These are phyloP conservation scores for Cossypha polioptera DNA, from an alignment of 2,797 vertebrate genomes.

Conservation along the genomic window DNA sequence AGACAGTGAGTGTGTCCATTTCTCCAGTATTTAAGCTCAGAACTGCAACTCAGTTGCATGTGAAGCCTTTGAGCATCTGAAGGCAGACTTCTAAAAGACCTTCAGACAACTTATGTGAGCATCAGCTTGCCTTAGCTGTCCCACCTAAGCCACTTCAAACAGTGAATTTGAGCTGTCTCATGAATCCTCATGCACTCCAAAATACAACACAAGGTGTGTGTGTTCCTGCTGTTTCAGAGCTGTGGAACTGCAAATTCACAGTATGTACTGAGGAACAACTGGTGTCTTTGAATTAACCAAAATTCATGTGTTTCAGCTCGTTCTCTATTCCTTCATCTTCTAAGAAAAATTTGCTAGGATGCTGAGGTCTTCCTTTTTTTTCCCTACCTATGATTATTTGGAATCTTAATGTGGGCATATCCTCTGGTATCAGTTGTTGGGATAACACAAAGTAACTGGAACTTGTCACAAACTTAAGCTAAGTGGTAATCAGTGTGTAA, in stretches of 20 bases:
- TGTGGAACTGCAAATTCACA: neutral
- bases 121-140: neutral
- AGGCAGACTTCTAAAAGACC: neutral
- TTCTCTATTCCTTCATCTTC: neutral
- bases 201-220: accelerated
- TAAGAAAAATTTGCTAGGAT: neutral
- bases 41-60: neutral
- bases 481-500: neutral
- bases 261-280: neutral
- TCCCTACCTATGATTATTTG: neutral
- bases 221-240: neutral
- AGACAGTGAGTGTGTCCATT: neutral
- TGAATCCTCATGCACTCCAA: neutral
- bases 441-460: neutral
- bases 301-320: neutral
- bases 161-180: neutral
- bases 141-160: neutral
- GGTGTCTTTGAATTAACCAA: neutral
- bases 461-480: neutral
- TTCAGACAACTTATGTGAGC: neutral
- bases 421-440: neutral
- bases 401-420: neutral
- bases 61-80: neutral
- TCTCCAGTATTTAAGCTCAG: neutral
- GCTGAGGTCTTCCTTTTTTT: neutral